Evolutionary conservation across 1,140 invertebrate species (phyloP).

Genomic region (Brachystomella parvula): DNA sequence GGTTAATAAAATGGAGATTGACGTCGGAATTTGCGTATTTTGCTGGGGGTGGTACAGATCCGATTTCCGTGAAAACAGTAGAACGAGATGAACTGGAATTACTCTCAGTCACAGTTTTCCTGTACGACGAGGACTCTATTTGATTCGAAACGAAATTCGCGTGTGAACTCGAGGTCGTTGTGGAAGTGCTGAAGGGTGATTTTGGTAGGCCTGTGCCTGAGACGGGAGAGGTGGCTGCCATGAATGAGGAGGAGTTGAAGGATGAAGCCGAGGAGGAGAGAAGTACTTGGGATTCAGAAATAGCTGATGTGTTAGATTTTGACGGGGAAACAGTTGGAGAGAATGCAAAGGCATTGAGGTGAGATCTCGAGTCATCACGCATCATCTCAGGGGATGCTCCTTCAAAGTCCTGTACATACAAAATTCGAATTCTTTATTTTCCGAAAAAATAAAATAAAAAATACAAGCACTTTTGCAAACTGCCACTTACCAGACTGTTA

Average conservation of each 20-base stretch:
- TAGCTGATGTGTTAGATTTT: slow-evolving; percentile 6
- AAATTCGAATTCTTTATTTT: background rate
- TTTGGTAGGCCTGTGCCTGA: slow-evolving; percentile 16
- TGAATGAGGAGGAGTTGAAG: slow-evolving; percentile 1
- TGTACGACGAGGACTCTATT: no score
- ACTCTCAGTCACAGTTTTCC: no score
- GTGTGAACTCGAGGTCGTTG: no score
- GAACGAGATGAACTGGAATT: no score
- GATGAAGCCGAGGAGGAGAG: background rate
- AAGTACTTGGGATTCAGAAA: background rate
- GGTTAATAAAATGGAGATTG: slow-evolving; percentile 9
- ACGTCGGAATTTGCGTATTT: slow-evolving; percentile 7
- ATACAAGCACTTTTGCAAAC: background rate
- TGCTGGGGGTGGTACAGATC: slow-evolving; percentile 7
- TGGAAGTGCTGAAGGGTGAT: background rate
- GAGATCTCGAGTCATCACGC: slow-evolving; percentile 12
- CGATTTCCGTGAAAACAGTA: background rate
- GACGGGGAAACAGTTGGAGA: slow-evolving; percentile 17
- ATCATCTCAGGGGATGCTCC: slow-evolving; percentile 24
- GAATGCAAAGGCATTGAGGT: slow-evolving; percentile 14
- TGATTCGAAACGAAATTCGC: no score
- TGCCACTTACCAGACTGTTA: slow-evolving; percentile 16
- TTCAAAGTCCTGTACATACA: slow-evolving; percentile 21
- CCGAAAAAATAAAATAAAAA: background rate
- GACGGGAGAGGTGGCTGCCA: slow-evolving; percentile 3